Evolutionary conservation across 2,797 vertebrate species (phyloP).

Genomic region (Novumbra hubbsi): DNA sequence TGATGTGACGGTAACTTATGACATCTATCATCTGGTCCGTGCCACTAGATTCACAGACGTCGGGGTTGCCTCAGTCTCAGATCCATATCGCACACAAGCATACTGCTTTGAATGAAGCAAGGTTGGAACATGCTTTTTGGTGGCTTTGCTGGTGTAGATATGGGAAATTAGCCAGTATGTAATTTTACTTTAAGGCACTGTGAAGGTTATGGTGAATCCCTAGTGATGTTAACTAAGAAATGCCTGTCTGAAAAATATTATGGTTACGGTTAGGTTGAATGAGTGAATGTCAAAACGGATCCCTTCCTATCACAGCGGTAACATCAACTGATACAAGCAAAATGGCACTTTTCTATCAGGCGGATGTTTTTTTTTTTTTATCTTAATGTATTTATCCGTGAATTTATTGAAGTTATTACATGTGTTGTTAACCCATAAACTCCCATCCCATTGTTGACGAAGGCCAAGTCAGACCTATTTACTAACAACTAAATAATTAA

Average conservation of each 20-base stretch:
- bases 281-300: slow-evolving; percentile 8
- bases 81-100: background rate
- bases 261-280: background rate
- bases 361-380: slow-evolving; percentile 5
- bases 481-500: background rate
- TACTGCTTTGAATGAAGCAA: background rate
- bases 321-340: slow-evolving; percentile 6
- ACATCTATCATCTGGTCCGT: background rate
- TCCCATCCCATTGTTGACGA: background rate
- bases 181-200: background rate
- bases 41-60: background rate
- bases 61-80: background rate
- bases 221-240: background rate
- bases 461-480: slow-evolving; percentile 14
- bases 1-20: background rate
- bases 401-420: slow-evolving; percentile 14
- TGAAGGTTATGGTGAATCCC: background rate
- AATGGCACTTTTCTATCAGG: slow-evolving; percentile 14
- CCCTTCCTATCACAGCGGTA: background rate
- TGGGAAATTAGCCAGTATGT: background rate
- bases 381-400: slow-evolving; percentile 3
- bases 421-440: slow-evolving; percentile 23
- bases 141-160: background rate
- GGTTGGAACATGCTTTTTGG: background rate
- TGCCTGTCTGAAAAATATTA: background rate